Base-by-base conservation (phyloP, 2,797 vertebrate genomes). In the Falco cherrug region DNA sequence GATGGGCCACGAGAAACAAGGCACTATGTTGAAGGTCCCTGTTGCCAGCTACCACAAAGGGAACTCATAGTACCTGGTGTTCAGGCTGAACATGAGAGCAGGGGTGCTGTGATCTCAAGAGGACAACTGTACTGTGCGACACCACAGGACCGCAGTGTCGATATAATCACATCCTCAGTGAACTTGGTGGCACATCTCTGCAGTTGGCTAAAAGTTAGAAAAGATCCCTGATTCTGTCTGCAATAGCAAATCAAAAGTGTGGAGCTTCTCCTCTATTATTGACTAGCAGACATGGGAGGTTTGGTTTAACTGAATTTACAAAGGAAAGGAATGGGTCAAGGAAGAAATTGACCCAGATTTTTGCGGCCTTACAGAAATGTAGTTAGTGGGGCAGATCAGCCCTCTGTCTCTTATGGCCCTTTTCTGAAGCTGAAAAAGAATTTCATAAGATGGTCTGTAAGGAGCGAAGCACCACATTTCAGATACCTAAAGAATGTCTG, bases 91-190 rank as follows among this genome's bases (percentile, higher is more conserved):
- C 0, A 1, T 26, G 35, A 47, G 4, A 76, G 21, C 5, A 53
- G 31, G 7, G 5, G 1, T 48, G 16, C 29, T 35, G 9, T 51
- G 65, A 26, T 33, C 43, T 47, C 2, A 0, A 45, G 39, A 33
- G 3, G 3, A 39, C 2, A 3, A 28, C 29, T 78, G 16, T 10
- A 6, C 10, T 33, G 13, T 68, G 50, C 20, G 35, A 10, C 0
- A 1, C 18, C 63, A 51, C 35, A 25, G 16, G 10, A 41, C 48
- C 29, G 57, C 25, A 83, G 29, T 16, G 43, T 28, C 45, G 14
- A 5, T 25, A 28, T 4, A 61, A 84, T 16, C 15, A 25, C 22
- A 14, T 26, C 70, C 69, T n/a, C 63, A 57, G 22, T 19, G 51
- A 63, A 54, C 18, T 37, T 68, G 25, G 37, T n/a, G 8, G 7